Conservation (phyloP, 2,888 invertebrate genomes). For the Beris morrisii region DNA sequence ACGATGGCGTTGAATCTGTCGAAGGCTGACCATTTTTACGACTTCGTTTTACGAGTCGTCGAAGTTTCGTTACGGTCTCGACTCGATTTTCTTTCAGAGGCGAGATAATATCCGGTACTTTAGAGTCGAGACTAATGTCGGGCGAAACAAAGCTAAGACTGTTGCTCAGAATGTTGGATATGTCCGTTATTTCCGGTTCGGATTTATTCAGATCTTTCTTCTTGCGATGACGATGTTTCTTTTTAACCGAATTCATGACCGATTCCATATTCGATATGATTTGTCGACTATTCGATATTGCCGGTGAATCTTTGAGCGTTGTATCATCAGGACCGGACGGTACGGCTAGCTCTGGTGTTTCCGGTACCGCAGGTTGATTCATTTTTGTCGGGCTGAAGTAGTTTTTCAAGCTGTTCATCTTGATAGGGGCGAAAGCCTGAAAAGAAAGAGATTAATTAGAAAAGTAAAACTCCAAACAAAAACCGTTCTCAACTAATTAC, state of each 20-base stretch:
- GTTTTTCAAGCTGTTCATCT: conserved; percentile 20
- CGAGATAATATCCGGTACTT: conserved; percentile 22
- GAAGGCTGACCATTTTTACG: not conserved
- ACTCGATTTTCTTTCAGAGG: conserved; percentile 11
- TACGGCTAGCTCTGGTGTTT: not conserved
- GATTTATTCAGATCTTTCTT: conserved; percentile 37
- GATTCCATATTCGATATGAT: conserved; percentile 52
- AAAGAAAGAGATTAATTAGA: not conserved
- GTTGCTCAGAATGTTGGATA: conserved; percentile 35
- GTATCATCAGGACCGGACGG: not conserved
- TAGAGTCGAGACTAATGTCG: conserved; percentile 35
- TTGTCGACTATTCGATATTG: conserved; percentile 5
- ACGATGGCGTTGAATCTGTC: not conserved
- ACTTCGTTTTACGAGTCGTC: not conserved
- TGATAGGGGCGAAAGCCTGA: not conserved
- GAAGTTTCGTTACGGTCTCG: not conserved
- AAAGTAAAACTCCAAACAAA: no score
- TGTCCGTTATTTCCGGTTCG: conserved; percentile 31
- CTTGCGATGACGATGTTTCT: conserved; percentile 53
- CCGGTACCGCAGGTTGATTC: not conserved
- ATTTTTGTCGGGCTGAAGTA: conserved; percentile 21
- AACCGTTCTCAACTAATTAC: no score
- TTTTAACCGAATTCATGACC: conserved; percentile 53
- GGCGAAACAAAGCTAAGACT: conserved; percentile 37
- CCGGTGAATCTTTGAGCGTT: not conserved